Conservation (phyloP, 2,113 vertebrate genomes). For the Hemiprocne comata region DNA sequence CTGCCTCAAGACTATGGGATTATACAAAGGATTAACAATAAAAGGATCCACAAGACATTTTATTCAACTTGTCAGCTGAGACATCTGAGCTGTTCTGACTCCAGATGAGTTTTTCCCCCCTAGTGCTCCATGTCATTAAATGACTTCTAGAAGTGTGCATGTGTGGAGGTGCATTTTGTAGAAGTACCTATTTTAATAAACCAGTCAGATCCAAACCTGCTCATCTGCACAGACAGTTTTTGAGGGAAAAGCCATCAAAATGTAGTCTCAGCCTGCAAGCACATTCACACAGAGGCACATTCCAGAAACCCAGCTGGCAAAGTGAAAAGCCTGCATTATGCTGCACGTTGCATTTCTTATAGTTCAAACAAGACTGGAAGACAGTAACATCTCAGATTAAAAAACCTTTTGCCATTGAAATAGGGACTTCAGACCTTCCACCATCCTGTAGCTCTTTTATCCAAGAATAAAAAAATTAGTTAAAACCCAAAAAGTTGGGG, state of each 20-base stretch:
- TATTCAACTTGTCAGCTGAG: constrained; percentile 2
- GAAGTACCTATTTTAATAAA: not conserved
- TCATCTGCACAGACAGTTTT: not conserved
- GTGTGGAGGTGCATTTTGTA: not conserved
- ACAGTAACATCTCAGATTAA: not conserved
- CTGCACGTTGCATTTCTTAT: not conserved
- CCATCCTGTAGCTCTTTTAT: constrained; percentile 59
- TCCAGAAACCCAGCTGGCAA: not conserved
- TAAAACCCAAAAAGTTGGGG: constrained; percentile 47
- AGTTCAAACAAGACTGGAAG: not conserved
- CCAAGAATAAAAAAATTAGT: constrained; percentile 66
- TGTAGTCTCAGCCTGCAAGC: not conserved
- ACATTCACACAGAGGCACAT: not conserved
- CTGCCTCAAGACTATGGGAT: not conserved
- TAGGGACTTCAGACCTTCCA: not conserved
- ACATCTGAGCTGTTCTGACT: too few relatives aligned
- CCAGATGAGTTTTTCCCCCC: not conserved
- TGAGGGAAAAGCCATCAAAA: not conserved
- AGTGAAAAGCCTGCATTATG: not conserved
- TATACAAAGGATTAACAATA: not conserved
- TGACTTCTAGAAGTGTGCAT: not conserved
- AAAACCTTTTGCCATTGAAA: not conserved
- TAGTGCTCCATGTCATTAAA: not conserved
- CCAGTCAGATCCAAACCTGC: not conserved
- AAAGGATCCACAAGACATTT: constrained; percentile 31